Percentiles rank a stretch among this genome's conserved stretches.
phyloP scores from a whole-genome alignment of 2,113 vertebrate species.

The Dromas ardeola region DNA sequence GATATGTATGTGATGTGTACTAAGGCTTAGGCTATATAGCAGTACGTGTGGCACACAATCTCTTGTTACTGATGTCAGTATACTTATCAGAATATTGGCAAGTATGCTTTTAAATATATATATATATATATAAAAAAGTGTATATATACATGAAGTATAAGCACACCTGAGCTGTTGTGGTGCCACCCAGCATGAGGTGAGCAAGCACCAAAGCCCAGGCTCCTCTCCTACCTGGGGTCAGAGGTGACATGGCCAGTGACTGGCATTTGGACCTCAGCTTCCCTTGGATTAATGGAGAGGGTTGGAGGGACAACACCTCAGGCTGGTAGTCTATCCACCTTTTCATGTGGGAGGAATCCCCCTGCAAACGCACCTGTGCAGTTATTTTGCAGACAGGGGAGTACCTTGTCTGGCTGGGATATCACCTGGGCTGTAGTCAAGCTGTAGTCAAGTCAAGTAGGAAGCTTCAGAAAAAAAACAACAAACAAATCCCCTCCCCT shows the following conservation, averaged over 20 bases:
- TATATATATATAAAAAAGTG: too few species aligned
- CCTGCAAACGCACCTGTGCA: neutral
- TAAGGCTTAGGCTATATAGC: neutral
- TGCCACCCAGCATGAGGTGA: neutral
- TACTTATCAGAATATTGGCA: neutral
- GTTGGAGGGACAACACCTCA: fast-evolving
- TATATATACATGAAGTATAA: neutral
- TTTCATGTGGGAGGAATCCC: neutral
- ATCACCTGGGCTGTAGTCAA: neutral
- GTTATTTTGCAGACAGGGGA: neutral
- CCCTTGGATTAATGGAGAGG: neutral
- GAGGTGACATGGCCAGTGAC: neutral
- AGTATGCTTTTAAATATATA: neutral
- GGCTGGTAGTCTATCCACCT: neutral
- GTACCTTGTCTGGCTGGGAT: neutral
- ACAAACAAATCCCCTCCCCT: neutral
- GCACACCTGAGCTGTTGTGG: neutral
- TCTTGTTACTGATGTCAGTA: fast-evolving
- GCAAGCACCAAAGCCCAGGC: neutral
- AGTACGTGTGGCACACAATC: neutral
- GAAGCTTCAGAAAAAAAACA: neutral
- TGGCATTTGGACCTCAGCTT: neutral
- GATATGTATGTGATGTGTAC: neutral
- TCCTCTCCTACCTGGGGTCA: neutral
- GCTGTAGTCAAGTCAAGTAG: too few species aligned